Evolutionary conservation across 2,888 invertebrate genomes (phyloP).

Genomic region (Urechis unicinctus): DNA sequence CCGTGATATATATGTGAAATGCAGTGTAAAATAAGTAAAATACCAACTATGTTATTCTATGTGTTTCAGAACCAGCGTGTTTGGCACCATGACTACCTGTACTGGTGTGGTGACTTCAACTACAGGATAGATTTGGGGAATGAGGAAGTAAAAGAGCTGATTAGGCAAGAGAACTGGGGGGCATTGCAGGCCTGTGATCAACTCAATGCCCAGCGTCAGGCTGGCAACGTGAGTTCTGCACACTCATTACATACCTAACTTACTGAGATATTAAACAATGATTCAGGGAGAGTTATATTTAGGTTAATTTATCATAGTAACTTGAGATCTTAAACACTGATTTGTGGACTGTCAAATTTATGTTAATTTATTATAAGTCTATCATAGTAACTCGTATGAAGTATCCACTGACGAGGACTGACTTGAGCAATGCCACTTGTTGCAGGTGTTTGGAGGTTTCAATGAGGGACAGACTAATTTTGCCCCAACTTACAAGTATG

Average conservation of each 20-base stretch:
- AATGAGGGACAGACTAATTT: constrained; percentile 86
- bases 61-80: constrained; percentile 67
- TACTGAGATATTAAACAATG: too few species aligned
- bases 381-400: neutral
- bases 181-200: constrained; percentile 82
- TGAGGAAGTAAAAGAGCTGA: constrained; percentile 81
- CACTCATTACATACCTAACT: neutral
- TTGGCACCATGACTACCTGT: constrained; percentile 93
- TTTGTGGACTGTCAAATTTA: neutral
- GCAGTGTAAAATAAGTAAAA: too few species aligned
- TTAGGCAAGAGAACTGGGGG: constrained; percentile 68
- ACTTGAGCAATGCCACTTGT: too few species aligned
- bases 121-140: constrained; percentile 94
- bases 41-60: too few species aligned
- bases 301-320: too few species aligned
- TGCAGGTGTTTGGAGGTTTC: constrained; percentile 80
- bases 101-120: constrained; percentile 99
- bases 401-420: too few species aligned
- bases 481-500: constrained; percentile 97
- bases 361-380: neutral
- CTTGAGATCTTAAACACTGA: too few species aligned
- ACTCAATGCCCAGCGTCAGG: constrained; percentile 57
- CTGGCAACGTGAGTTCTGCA: constrained; percentile 42
- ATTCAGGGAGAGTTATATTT: too few species aligned
- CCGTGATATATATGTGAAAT: too few species aligned